These are phyloP conservation scores for Streptopelia turtur DNA, from an alignment of 2,797 vertebrate species.

Conservation along the genomic window DNA sequence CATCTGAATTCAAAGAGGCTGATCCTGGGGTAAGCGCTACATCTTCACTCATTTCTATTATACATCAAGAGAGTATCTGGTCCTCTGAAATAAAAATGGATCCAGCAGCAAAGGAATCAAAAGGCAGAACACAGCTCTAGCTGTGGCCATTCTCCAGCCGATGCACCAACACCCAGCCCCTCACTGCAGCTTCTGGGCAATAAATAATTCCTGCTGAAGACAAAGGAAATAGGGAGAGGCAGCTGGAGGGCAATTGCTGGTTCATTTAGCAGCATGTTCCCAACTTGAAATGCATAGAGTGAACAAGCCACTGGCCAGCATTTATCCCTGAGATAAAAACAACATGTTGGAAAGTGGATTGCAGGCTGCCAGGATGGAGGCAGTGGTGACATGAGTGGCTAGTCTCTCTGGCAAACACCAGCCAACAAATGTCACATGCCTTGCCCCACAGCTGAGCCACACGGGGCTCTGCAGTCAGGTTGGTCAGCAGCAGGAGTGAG, in stretches of 20 bases:
- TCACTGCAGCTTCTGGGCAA: not conserved
- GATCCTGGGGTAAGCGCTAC: not conserved
- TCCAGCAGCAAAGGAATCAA: not conserved
- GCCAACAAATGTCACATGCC: not conserved
- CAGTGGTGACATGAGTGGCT: rapidly evolving
- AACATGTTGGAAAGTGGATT: not conserved
- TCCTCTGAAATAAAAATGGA: slow-evolving; percentile 13
- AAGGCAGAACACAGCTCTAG: not conserved
- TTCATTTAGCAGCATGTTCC: not conserved
- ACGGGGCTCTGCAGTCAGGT: rapidly evolving
- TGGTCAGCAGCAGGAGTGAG: not conserved
- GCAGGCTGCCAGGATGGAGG: not conserved
- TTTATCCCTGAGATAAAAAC: not conserved
- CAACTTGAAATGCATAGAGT: not conserved
- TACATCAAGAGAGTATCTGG: not conserved
- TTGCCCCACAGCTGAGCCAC: not conserved
- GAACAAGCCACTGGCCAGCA: not conserved
- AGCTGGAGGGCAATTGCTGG: not conserved
- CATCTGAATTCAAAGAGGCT: not conserved
- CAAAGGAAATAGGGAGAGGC: not conserved
- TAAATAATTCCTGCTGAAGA: not conserved
- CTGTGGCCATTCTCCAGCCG: rapidly evolving
- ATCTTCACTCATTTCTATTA: slow-evolving; percentile 7
- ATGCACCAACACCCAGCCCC: not conserved
- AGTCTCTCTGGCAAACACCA: not conserved